Conservation (phyloP, 2,113 vertebrate species). For the Aegypius monachus region DNA sequence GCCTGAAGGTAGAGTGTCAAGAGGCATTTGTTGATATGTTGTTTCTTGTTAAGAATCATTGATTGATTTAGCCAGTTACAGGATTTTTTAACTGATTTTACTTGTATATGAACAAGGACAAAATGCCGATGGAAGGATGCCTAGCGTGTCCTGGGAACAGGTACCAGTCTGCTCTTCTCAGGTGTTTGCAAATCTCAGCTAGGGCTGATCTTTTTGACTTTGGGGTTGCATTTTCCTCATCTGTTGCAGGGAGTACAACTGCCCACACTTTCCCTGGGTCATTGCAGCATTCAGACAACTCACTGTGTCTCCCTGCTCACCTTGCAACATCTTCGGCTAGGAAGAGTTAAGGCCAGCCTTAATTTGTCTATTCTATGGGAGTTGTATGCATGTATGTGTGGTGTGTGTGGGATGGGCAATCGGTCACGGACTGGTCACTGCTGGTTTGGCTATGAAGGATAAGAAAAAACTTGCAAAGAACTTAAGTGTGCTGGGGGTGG, state of each 20-base stretch:
- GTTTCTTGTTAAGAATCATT: background rate
- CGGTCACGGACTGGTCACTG: background rate
- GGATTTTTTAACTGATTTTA: background rate
- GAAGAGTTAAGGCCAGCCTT: background rate
- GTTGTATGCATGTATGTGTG: background rate
- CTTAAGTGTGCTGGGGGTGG: background rate
- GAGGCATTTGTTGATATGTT: background rate
- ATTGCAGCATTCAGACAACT: background rate
- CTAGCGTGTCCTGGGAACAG: rapidly evolving
- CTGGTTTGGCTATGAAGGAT: background rate
- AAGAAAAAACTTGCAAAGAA: background rate
- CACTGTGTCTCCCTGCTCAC: background rate
- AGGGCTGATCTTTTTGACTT: background rate
- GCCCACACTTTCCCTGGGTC: background rate
- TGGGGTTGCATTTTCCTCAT: background rate
- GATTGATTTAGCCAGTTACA: background rate
- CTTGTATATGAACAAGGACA: background rate
- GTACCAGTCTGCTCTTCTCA: background rate
- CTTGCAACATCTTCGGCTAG: background rate
- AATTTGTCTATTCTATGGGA: background rate
- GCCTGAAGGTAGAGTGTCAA: background rate
- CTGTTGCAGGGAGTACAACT: background rate
- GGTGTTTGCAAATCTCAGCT: background rate
- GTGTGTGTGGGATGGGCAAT: background rate
- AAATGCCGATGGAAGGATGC: background rate